These are phyloP conservation scores for Monomorium pharaonis DNA, from an alignment of 1,140 invertebrate species.

Conservation along the genomic window DNA sequence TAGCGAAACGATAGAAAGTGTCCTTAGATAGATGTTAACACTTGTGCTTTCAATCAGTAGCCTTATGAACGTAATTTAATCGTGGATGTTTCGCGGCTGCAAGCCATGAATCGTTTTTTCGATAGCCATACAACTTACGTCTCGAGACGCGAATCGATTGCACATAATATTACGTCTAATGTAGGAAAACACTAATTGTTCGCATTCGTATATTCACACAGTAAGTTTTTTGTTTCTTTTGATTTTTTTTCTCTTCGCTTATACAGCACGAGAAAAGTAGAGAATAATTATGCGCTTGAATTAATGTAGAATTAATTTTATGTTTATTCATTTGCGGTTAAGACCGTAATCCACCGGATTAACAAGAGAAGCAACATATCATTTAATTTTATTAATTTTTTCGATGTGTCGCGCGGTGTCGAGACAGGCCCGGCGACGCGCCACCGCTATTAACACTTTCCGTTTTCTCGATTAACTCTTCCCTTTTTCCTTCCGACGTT, in stretches of 20 bases:
- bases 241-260: neutral
- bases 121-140: slow-evolving; percentile 11
- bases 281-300: slow-evolving; percentile 51
- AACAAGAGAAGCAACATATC: slow-evolving; percentile 85
- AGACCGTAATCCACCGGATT: slow-evolving; percentile 78
- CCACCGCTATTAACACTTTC: slow-evolving; percentile 33
- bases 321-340: slow-evolving; percentile 68
- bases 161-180: slow-evolving; percentile 11
- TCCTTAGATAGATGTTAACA: slow-evolving; percentile 79
- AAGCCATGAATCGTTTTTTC: neutral
- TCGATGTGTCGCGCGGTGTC: slow-evolving; percentile 59
- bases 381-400: slow-evolving; percentile 84
- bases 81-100: neutral
- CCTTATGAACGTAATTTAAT: slow-evolving; percentile 63
- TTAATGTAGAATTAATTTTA: slow-evolving; percentile 79
- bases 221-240: neutral
- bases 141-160: neutral
- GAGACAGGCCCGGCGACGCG: neutral
- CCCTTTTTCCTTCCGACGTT: neutral
- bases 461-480: slow-evolving; percentile 11
- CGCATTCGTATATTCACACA: neutral
- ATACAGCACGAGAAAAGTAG: neutral
- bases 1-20: slow-evolving; percentile 77
- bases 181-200: neutral
- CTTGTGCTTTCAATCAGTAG: slow-evolving; percentile 77